Evolutionary conservation across 2,113 vertebrate genomes (phyloP).

Genomic region (Lophura nycthemera): DNA sequence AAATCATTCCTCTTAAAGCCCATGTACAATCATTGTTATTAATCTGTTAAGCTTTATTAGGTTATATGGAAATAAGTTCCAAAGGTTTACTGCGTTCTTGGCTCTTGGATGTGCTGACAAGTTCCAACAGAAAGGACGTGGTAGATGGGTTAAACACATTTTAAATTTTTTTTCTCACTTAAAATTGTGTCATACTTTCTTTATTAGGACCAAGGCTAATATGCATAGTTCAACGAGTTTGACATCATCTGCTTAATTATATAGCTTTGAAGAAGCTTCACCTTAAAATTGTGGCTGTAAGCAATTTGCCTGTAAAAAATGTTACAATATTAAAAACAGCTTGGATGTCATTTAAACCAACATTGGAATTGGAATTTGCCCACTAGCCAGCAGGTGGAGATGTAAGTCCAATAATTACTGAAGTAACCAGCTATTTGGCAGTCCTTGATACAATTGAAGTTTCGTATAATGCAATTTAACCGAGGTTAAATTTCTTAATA

Average conservation of each 20-base stretch:
- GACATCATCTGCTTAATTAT: background rate
- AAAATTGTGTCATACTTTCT: background rate
- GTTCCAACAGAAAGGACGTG: background rate
- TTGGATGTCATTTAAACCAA: background rate
- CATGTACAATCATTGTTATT: background rate
- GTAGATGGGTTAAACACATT: background rate
- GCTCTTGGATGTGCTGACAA: background rate
- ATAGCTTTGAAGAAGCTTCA: background rate
- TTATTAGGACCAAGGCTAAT: background rate
- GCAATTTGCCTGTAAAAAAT: background rate
- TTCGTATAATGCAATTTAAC: background rate
- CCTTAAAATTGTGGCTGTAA: background rate
- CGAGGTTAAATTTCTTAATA: conserved; percentile 46
- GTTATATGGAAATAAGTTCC: background rate
- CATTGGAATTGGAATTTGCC: background rate
- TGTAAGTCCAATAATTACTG: conserved; percentile 48
- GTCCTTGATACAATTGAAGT: background rate
- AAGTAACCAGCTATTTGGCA: background rate
- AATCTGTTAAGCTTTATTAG: background rate
- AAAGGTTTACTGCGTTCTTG: background rate
- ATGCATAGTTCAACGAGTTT: rapidly evolving
- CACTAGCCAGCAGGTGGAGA: conserved; percentile 75
- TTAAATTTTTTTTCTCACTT: background rate
- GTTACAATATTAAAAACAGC: background rate
- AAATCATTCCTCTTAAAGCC: background rate